phyloP scores from a whole-genome alignment of 2,113 vertebrate genomes.

The Clarias macrocephalus region DNA sequence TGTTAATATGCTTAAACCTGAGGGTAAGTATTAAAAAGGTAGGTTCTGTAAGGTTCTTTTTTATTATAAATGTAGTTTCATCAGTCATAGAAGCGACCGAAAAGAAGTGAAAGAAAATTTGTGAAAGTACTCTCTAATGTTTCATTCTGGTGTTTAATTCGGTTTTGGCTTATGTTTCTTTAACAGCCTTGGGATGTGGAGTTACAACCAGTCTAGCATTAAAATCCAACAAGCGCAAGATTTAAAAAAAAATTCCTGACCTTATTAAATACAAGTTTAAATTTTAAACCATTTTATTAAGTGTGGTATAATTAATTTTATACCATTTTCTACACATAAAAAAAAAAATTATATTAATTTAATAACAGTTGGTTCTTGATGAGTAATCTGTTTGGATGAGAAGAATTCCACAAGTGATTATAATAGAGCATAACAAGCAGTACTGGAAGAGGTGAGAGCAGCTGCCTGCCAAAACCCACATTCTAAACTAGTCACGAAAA shows the following conservation, averaged over 20 bases:
- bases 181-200: constrained; percentile 16
- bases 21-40: not conserved
- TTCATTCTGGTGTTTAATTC: not conserved
- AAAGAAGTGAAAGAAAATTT: constrained; percentile 24
- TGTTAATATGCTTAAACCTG: not conserved
- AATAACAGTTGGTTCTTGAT: no score
- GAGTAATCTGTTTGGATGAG: no score
- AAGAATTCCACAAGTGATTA: no score
- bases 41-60: not conserved
- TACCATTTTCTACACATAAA: no score
- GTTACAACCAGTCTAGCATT: not conserved
- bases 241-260: not conserved
- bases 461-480: no score
- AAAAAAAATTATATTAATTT: no score
- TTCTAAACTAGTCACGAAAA: no score
- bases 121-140: not conserved
- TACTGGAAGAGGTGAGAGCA: no score
- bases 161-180: constrained; percentile 8
- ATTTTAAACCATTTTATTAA: not conserved
- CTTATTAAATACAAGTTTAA: not conserved
- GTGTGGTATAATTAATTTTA: no score
- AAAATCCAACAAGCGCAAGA: not conserved
- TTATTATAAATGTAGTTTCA: not conserved
- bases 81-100: not conserved
- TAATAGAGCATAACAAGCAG: no score